phyloP scores from a whole-genome alignment of 2,888 invertebrate species.

The Tetanocera ferruginea region DNA sequence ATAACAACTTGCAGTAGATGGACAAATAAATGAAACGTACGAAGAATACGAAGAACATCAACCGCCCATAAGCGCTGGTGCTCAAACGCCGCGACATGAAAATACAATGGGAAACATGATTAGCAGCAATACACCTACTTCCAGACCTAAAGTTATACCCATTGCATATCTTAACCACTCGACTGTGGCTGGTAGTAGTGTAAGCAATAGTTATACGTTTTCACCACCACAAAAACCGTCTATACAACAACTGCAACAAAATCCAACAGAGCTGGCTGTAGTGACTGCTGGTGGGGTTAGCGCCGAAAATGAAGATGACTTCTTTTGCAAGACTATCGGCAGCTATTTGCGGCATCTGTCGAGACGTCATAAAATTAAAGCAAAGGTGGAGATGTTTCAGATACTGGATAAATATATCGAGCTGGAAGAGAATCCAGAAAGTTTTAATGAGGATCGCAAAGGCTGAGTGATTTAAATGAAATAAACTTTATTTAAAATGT shows the following conservation, averaged over 20 bases:
- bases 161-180: constrained; percentile 19
- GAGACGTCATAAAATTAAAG: constrained; percentile 66
- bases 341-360: constrained; percentile 63
- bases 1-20: constrained; percentile 34
- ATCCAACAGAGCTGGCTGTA: neutral
- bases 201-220: constrained; percentile 5
- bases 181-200: neutral
- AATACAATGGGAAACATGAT: constrained; percentile 33
- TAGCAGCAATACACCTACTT: constrained; percentile 24
- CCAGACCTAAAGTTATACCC: constrained; percentile 32
- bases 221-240: neutral
- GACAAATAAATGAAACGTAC: constrained; percentile 39
- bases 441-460: constrained; percentile 11
- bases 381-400: constrained; percentile 68
- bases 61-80: constrained; percentile 2
- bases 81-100: constrained; percentile 4
- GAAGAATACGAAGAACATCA: constrained; percentile 45
- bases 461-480: neutral
- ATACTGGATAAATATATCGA: constrained; percentile 66
- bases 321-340: constrained; percentile 65
- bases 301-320: constrained; percentile 63
- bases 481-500: neutral
- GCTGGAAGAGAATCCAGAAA: constrained; percentile 56
- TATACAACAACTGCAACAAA: neutral
- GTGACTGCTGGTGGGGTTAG: neutral